Base-by-base conservation (phyloP, 2,797 vertebrate genomes). In the Myotis myotis region DNA sequence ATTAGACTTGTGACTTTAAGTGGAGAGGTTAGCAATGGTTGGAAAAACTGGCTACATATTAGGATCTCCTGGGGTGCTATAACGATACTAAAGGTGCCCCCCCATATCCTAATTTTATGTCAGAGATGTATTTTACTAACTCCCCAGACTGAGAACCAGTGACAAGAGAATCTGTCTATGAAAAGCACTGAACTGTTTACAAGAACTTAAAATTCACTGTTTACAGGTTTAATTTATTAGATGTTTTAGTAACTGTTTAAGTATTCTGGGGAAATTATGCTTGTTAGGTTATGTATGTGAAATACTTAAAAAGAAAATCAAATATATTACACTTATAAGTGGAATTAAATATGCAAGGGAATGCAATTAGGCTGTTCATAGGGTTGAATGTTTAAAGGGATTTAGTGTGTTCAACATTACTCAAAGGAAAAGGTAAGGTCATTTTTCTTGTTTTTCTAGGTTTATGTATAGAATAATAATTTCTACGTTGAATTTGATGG, bases 261-360 rank as follows among this genome's bases (percentile, higher is more conserved):
- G 38, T 85, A 89, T 91, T 91, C 87, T 87, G 62, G 53, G 89
- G 80, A 95, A 95, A 93, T 81, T 89, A 49, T 81, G 89, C 82
- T 89, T 92, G 71, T 89, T 96, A 95, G 41, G 60, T 87, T 95
- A 96, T 68, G 23, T 82, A 80, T 78, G 57, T 91, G 28, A 89
- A 96, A 66, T 89, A 83, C 25, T 92, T 93, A 94, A 93, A 93
- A 95, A 93, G 96, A 89, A 95, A 96, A 96, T 94, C 55, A 96
- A 94, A 89, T 91, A 91, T 78, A 91, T 93, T 93, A 95, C 83
- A 93, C 91, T 80, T 85, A 85, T 79, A 96, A 95, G 57, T 93
- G 36, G 66, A 95, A 49, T 94, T 95, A 91, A 93, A 96, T 83
- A 55, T 93, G 74, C 92, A 60, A 92, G 64, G 47, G 53, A 91